These are phyloP conservation scores for Heterodera schachtii DNA, from an alignment of 1,140 invertebrate genomes.

Conservation along the genomic window DNA sequence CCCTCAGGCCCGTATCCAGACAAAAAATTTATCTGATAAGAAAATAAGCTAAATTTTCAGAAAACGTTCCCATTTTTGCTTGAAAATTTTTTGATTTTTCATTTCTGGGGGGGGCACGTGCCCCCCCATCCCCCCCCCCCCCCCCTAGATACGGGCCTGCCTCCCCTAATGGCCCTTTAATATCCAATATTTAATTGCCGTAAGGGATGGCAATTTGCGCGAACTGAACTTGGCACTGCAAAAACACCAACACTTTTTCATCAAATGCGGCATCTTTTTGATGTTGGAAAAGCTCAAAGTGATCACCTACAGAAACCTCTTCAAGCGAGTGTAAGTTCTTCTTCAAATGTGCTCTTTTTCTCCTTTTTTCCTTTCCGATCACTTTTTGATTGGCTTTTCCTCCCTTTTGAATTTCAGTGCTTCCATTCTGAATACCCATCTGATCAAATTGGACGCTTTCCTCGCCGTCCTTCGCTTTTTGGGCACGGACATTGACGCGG, in stretches of 20 bases:
- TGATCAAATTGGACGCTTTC: slow-evolving; percentile 84
- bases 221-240: slow-evolving; percentile 83
- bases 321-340: slow-evolving; percentile 83
- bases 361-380: no score
- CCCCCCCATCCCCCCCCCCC: no score
- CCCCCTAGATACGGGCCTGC: no score
- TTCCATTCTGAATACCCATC: slow-evolving; percentile 83
- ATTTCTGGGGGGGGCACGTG: no score
- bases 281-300: slow-evolving; percentile 94
- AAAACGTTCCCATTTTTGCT: no score
- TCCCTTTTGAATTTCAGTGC: slow-evolving; percentile 70
- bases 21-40: no score
- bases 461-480: slow-evolving; percentile 77
- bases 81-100: no score
- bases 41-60: no score
- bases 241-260: slow-evolving; percentile 86
- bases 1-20: no score
- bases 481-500: slow-evolving; percentile 81
- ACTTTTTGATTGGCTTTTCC: background rate
- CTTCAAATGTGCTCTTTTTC: background rate
- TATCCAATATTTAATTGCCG: slow-evolving; percentile 16
- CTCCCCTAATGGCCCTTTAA: no score
- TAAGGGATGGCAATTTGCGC: slow-evolving; percentile 79
- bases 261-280: slow-evolving; percentile 90
- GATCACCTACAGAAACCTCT: slow-evolving; percentile 91